Evolutionary conservation across 2,113 vertebrate genomes (phyloP).

Genomic region (Speoplatyrhinus poulsoni): DNA sequence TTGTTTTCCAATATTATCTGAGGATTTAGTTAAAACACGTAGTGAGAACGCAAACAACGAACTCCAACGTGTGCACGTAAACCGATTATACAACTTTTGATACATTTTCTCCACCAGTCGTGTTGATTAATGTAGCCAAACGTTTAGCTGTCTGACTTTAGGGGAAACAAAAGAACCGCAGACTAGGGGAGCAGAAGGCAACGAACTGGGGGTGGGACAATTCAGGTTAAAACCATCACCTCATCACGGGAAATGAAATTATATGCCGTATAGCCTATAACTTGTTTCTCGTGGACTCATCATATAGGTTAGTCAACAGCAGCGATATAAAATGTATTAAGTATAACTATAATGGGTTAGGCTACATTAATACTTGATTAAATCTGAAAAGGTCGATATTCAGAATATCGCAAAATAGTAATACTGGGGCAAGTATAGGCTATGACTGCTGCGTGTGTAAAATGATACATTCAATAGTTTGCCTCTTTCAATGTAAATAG

Average conservation of each 20-base stretch:
- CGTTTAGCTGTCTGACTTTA: conserved; percentile 64
- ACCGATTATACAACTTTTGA: not conserved
- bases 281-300: no score
- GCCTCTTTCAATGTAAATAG: not conserved
- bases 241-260: conserved; percentile 24
- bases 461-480: no score
- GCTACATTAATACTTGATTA: no score
- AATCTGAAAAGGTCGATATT: no score
- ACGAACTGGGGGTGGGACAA: conserved; percentile 54
- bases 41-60: conserved; percentile 13
- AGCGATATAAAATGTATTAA: no score
- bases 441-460: no score
- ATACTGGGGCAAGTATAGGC: no score
- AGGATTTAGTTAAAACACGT: conserved; percentile 22
- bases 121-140: conserved; percentile 34
- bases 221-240: conserved; percentile 36
- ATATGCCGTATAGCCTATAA: not conserved
- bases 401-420: no score
- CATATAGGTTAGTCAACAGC: no score
- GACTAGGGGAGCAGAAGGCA: conserved; percentile 37
- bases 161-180: conserved; percentile 72
- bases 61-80: conserved; percentile 5
- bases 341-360: no score
- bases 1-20: conserved; percentile 49
- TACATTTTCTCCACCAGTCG: no score